phyloP scores from a whole-genome alignment of 2,797 vertebrate species.

The Pantherophis vulpinus region DNA sequence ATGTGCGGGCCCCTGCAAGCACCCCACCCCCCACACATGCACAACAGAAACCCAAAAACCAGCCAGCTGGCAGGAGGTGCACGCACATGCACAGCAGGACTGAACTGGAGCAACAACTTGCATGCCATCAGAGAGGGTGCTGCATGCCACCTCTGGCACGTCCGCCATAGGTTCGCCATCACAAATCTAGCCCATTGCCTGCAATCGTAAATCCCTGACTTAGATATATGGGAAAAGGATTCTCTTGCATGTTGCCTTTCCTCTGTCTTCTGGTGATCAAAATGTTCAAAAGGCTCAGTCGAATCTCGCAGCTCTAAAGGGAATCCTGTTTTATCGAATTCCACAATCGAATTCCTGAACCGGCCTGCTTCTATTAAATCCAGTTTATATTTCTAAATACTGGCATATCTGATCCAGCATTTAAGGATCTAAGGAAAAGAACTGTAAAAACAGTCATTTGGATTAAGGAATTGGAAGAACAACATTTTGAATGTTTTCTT shows the following conservation, averaged over 20 bases:
- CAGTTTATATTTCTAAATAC: background rate
- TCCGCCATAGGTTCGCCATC: no score
- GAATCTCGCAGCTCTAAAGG: background rate
- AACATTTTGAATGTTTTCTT: background rate
- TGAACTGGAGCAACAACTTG: no score
- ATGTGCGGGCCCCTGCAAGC: no score
- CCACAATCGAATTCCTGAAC: background rate
- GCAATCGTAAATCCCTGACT: background rate
- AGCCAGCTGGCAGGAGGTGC: no score
- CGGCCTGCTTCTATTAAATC: background rate
- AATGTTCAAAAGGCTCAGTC: background rate
- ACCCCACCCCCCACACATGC: no score
- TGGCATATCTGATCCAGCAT: background rate
- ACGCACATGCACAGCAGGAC: no score
- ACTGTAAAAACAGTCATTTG: background rate
- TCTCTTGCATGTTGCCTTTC: background rate
- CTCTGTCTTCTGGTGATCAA: background rate
- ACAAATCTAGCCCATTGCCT: background rate
- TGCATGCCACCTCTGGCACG: no score
- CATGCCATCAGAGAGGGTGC: no score
- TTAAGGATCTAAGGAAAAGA: background rate
- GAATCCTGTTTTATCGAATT: background rate
- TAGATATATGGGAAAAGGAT: background rate
- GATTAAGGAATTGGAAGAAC: background rate
- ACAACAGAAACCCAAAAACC: no score